A percentile compares a stretch with the other conserved stretches of the same genome.
These are phyloP conservation scores for Chamaea fasciata DNA, from an alignment of 2,113 vertebrate genomes.

Conservation along the genomic window DNA sequence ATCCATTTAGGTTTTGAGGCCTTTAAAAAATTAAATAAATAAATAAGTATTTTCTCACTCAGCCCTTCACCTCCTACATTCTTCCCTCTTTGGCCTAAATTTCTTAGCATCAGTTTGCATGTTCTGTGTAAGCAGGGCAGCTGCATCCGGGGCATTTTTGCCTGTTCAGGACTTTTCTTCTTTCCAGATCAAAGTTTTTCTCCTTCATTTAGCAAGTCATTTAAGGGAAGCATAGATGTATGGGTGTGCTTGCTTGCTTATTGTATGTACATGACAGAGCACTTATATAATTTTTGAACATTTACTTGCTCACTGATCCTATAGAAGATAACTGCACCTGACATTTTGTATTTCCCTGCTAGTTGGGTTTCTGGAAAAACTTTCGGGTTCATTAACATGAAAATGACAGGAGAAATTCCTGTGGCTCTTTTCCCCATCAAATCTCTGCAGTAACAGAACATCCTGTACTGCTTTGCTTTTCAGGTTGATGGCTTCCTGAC, in stretches of 20 bases:
- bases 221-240: not conserved
- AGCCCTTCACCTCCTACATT: not conserved
- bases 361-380: not conserved
- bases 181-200: not conserved
- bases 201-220: slow-evolving; percentile 6
- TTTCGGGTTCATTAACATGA: not conserved
- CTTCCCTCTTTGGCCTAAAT: not conserved
- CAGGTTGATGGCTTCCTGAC: slow-evolving; percentile 89
- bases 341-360: not conserved
- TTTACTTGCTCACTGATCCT: slow-evolving; percentile 28
- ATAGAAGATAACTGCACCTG: slow-evolving; percentile 12
- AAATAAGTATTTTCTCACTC: not conserved
- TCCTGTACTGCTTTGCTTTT: slow-evolving; percentile 13
- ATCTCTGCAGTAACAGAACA: not conserved
- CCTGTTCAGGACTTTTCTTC: not conserved
- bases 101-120: not conserved
- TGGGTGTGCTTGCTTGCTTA: not conserved
- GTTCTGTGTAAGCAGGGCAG: not conserved
- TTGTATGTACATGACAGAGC: not conserved
- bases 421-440: not conserved
- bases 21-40: not conserved
- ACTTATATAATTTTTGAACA: not conserved
- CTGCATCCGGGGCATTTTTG: not conserved
- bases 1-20: not conserved
- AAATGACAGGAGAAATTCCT: not conserved